Evolutionary conservation across 64 coral and sea anemone genomes (phyloP), one percentile per base, ranked within the genome.

Genomic region (Trachythela sp.): DNA sequence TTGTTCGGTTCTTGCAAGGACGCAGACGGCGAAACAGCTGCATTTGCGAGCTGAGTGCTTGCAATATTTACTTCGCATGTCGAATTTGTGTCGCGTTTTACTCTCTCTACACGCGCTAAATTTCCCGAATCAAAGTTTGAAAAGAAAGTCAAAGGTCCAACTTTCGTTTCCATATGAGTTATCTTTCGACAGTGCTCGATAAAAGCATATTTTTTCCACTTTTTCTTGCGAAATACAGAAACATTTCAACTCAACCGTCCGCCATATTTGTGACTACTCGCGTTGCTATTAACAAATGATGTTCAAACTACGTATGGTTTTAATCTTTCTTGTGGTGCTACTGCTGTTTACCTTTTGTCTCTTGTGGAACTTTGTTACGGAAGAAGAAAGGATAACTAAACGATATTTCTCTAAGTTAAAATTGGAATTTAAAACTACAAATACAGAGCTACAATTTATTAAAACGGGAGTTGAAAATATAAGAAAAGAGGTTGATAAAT

Each of bases 51-150:
- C 49, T 52, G 13, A 15, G 49, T 20, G 49, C n/a, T 2, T 52
- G 49, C 1, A 52, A 4, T 52, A 52, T 52, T 52, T 52, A 52
- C 13, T 52, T 52, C 49, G 49, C n/a, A n/a, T n/a, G n/a, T n/a
- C n/a, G n/a, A n/a, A n/a, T 8, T 52, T 89, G 91, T 85, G 32
- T 91, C 90, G 60, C 88, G 87, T 83, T 94, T 98, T 9, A 94
- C 94, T 11, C 89, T 91, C 86, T 98, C 95, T 37, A 89, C 93
- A 34, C 90, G 92, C 48, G 93, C 93, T 48, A 98, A 91, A 85
- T 98, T 98, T 70, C 95, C 95, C 24, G 95, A 94, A 86, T 98
- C 95, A 90, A n/a, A n/a, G 50, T 98, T 98, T 32, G 95, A n/a
- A 98, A 94, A 87, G 72, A 98, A 98, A 29, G 93, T 94, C 34